Evolutionary conservation across 2,113 vertebrate species (phyloP), one percentile per base, ranked within the genome.

Genomic region (Columbina picui): DNA sequence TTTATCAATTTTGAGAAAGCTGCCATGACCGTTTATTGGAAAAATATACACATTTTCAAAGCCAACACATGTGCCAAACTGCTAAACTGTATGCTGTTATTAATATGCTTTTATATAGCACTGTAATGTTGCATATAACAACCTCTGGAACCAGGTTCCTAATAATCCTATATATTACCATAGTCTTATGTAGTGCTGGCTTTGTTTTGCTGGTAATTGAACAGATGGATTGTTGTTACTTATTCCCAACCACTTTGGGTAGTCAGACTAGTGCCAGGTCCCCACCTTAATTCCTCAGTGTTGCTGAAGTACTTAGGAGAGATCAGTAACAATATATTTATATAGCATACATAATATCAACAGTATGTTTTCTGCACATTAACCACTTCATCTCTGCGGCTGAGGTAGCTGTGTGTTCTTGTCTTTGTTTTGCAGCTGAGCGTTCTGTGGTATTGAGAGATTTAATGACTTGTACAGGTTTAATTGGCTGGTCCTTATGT

Each of bases 191-290:
- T 90, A 84, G 87, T 87, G 80, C 87, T 93, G 83, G 80, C 86
- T 90, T 92, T 96, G 52, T 96, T 94, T 89, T 76, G 41, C 74
- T 92, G 79, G 49, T 85, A 22, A 78, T 79, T 81, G 90, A 91
- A 81, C 85, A 89, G 64, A 91, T 78, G 90, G 80, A 59, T 95
- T 89, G 70, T 69, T 96, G 67, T 41, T 93, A 64, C 76, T 92
- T 55, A 36, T 22, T 29, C 84, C 86, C 79, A 79, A 70, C 73
- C 29, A 55, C 49, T 93, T 59, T 18, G 78, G 71, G 64, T 50
- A 84, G 49, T 70, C 76, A 92, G 45, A 34, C 8, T 69, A 85
- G 47, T 56, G 90, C 94, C 84, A 87, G 90, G 23, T 47, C 55
- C 68, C 53, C 27, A 4, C 3, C 29, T 84, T 82, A 73, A 70